Conservation (phyloP, 2,888 invertebrate genomes). For the Athalia rosae region DNA sequence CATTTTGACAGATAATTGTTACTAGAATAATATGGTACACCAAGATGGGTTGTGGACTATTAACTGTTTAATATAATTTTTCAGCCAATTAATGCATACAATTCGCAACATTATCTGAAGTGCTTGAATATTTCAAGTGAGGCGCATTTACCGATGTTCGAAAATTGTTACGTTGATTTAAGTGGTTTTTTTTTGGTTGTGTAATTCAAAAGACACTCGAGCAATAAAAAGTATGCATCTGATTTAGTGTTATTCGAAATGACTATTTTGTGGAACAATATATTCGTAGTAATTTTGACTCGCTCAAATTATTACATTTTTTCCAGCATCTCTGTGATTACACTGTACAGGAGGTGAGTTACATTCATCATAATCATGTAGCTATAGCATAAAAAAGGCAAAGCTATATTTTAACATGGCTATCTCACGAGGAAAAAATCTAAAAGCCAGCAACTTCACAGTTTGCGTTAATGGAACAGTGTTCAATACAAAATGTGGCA, state of each 20-base stretch:
- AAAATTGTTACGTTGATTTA: background rate
- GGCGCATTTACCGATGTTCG: background rate
- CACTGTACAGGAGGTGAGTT: background rate
- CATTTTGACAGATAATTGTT: conserved; percentile 31
- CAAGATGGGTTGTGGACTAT: background rate
- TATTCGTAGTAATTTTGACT: too few species aligned
- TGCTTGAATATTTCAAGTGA: background rate
- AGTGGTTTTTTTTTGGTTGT: background rate
- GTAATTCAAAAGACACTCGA: background rate
- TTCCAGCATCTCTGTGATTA: background rate
- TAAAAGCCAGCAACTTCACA: conserved; percentile 3
- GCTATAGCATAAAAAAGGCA: background rate
- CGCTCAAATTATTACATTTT: too few species aligned
- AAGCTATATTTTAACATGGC: background rate
- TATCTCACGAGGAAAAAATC: conserved; percentile 17
- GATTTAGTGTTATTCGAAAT: too few species aligned
- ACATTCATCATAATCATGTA: background rate
- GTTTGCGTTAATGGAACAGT: background rate
- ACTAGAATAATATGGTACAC: background rate
- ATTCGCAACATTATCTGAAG: background rate
- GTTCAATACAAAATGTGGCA: conserved; percentile 36
- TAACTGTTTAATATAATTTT: background rate
- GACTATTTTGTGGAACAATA: too few species aligned
- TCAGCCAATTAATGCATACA: conserved; percentile 23
- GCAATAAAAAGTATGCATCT: too few species aligned